These are phyloP conservation scores for Pachyseris speciosa DNA, from an alignment of 64 coral and sea anemone genomes.

Conservation along the genomic window DNA sequence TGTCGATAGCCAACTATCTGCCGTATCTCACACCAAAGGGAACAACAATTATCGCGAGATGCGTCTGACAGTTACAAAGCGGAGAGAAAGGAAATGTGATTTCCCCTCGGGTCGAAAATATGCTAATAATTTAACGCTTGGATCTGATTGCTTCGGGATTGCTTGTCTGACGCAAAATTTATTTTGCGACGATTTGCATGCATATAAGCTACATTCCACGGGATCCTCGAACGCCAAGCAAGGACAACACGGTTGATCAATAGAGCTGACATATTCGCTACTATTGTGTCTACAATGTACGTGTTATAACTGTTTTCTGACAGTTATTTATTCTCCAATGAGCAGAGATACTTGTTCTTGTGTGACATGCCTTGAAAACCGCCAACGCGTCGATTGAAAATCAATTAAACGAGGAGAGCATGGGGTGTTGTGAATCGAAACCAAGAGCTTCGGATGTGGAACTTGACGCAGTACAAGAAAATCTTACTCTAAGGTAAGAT, in stretches of 20 bases:
- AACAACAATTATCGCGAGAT: no score
- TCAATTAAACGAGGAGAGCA: background rate
- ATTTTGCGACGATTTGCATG: constrained; percentile 7
- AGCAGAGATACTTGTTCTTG: background rate
- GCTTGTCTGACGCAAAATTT: background rate
- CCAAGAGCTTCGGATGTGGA: background rate
- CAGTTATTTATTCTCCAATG: background rate
- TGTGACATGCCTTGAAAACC: constrained; percentile 4
- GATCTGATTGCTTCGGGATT: background rate
- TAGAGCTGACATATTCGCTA: background rate
- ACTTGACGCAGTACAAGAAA: constrained; percentile 15
- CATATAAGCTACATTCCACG: background rate
- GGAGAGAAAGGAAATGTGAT: background rate
- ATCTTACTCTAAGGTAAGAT: constrained; percentile 19
- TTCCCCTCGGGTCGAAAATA: background rate
- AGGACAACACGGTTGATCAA: background rate
- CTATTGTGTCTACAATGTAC: background rate
- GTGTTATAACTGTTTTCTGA: background rate
- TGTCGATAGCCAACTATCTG: background rate
- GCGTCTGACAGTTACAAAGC: no score
- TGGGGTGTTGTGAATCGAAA: constrained; percentile 20
- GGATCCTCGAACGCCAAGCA: background rate
- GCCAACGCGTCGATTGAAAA: background rate
- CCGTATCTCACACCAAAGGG: no score
- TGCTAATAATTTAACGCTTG: background rate